These are phyloP conservation scores for Grallaria varia DNA, from an alignment of 2,113 vertebrate species.

Conservation along the genomic window DNA sequence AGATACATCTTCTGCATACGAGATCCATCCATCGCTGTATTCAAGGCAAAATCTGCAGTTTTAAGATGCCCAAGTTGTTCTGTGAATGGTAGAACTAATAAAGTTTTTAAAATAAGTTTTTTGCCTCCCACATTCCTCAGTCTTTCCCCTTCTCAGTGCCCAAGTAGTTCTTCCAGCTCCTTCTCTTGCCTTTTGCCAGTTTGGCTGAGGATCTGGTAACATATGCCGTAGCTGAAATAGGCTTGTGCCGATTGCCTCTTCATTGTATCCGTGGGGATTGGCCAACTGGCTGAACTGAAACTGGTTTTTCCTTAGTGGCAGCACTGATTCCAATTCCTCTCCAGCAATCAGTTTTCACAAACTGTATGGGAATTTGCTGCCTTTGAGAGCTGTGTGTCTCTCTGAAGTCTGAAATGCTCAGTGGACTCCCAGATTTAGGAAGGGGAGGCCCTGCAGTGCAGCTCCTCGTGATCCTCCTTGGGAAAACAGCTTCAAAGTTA, in stretches of 20 bases:
- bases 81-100: background rate
- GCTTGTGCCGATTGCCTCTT: slow-evolving; percentile 6
- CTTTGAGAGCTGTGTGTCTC: background rate
- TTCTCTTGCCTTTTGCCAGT: slow-evolving; percentile 54
- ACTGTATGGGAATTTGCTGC: background rate
- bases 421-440: no score
- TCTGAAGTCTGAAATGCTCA: background rate
- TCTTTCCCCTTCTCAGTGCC: background rate
- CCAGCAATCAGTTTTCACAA: background rate
- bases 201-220: slow-evolving; percentile 45
- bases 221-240: slow-evolving; percentile 48
- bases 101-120: background rate
- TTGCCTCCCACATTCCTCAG: background rate
- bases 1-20: background rate
- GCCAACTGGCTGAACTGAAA: slow-evolving; percentile 44
- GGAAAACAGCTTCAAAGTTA: background rate
- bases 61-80: background rate
- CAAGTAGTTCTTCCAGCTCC: slow-evolving; percentile 4
- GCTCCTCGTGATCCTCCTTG: background rate
- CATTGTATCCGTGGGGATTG: background rate
- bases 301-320: slow-evolving; percentile 25
- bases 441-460: background rate
- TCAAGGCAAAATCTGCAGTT: background rate
- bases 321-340: background rate
- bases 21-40: background rate